phyloP scores from a whole-genome alignment of 2,797 vertebrate species.

The Phylloscopus collybita region DNA sequence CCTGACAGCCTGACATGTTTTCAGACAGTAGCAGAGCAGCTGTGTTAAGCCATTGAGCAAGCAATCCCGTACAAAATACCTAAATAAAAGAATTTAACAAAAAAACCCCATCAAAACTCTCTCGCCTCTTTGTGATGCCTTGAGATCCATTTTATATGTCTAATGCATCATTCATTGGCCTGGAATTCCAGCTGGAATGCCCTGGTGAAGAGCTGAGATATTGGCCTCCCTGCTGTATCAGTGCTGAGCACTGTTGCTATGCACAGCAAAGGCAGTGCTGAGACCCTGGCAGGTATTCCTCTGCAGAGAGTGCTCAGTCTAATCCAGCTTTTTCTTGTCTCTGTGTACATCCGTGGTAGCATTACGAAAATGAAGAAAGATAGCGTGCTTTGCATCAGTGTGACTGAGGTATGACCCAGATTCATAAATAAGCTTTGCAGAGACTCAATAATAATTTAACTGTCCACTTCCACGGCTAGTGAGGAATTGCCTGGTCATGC shows the following conservation, averaged over 20 bases:
- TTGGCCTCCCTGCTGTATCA: background rate
- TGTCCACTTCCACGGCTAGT: background rate
- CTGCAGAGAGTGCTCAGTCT: background rate
- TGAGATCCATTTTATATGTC: background rate
- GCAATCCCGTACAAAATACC: background rate
- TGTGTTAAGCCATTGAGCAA: background rate
- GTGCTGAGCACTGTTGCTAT: background rate
- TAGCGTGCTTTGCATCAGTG: background rate
- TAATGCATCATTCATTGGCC: background rate
- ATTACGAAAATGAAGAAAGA: background rate
- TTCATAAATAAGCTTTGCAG: background rate
- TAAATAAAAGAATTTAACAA: background rate
- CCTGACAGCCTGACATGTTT: constrained; percentile 21
- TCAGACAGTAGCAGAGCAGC: constrained; percentile 11
- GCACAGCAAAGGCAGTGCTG: background rate
- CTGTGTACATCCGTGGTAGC: background rate
- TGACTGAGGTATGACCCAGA: background rate
- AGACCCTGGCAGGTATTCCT: background rate
- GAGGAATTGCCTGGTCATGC: background rate
- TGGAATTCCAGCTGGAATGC: background rate
- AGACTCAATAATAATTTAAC: background rate
- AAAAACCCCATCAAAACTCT: background rate
- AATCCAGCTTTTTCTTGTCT: background rate
- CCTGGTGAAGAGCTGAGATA: background rate
- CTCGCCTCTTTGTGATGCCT: background rate